Conservation (phyloP, 2,797 vertebrate species). For the Pygocentrus nattereri region DNA sequence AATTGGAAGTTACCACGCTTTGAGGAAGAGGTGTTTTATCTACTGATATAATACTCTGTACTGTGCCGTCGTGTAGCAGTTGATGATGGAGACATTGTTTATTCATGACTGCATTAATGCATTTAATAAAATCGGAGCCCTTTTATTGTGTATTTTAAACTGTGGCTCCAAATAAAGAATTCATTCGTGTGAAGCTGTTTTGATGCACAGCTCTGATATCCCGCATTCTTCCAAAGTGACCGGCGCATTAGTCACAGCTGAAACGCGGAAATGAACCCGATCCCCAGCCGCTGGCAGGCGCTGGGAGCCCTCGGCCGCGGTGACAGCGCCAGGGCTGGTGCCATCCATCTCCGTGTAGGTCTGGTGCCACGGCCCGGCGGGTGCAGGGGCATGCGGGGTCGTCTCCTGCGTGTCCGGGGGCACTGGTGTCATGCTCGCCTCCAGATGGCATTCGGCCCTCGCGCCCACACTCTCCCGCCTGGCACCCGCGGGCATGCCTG, state of each 20-base stretch:
- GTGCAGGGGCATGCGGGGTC: conserved; percentile 61
- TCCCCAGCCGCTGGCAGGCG: conserved; percentile 52
- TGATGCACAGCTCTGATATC: conserved; percentile 73
- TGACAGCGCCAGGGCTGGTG: conserved; percentile 64
- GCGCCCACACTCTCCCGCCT: conserved; percentile 68
- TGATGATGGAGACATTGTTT: not conserved
- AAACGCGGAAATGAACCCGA: conserved; percentile 61
- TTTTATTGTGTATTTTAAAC: not conserved
- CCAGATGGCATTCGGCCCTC: conserved; percentile 81
- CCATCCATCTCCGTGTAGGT: conserved; percentile 66
- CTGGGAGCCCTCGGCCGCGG: conserved; percentile 60
- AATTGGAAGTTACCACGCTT: too few species aligned
- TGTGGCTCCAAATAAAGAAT: not conserved
- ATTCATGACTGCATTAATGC: not conserved
- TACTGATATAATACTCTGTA: not conserved
- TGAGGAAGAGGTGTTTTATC: not conserved
- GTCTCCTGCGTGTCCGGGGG: conserved; percentile 68
- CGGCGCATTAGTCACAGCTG: conserved; percentile 62
- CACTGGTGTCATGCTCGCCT: conserved; percentile 68
- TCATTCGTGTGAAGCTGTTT: conserved; percentile 19
- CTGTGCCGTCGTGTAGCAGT: too few species aligned
- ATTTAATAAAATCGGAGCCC: not conserved
- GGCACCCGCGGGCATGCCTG: conserved; percentile 41
- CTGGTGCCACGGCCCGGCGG: conserved; percentile 71
- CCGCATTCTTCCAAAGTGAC: conserved; percentile 70